Conservation (phyloP, 92 coral and sea anemone genomes). For the Umimayanthus kanabou region DNA sequence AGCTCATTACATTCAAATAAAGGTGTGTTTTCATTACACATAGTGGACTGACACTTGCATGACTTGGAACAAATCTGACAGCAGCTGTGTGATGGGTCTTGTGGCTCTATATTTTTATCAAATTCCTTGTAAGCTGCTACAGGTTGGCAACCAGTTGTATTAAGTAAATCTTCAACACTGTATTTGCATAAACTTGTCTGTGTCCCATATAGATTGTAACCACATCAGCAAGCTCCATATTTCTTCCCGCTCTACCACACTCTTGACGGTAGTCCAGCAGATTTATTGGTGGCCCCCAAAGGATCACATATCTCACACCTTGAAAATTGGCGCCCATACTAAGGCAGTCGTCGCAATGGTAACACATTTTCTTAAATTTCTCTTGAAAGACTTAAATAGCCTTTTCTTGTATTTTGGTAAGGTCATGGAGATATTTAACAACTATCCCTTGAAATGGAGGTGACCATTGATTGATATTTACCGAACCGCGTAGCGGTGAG, state of each 20-base stretch:
- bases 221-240: constrained; percentile 31
- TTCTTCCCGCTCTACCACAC: constrained; percentile 36
- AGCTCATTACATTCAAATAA: constrained; percentile 27
- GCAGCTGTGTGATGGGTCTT: neutral
- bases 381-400: constrained; percentile 34
- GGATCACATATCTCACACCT: constrained; percentile 17
- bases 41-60: neutral
- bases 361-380: constrained; percentile 16
- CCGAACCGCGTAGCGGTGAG: too few species aligned
- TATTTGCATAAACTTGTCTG: constrained; percentile 56
- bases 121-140: constrained; percentile 66
- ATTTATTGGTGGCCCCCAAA: constrained; percentile 47
- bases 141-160: constrained; percentile 52
- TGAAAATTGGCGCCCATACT: constrained; percentile 40
- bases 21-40: constrained; percentile 15
- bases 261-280: constrained; percentile 40
- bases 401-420: constrained; percentile 50
- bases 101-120: constrained; percentile 42
- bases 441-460: too few species aligned
- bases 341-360: constrained; percentile 36
- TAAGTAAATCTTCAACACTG: constrained; percentile 52
- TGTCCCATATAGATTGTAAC: constrained; percentile 55
- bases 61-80: constrained; percentile 18
- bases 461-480: too few species aligned
- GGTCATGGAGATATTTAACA: constrained; percentile 55